Evolutionary conservation across 2,113 vertebrate genomes (phyloP).

Genomic region (Atlantisia rogersi): DNA sequence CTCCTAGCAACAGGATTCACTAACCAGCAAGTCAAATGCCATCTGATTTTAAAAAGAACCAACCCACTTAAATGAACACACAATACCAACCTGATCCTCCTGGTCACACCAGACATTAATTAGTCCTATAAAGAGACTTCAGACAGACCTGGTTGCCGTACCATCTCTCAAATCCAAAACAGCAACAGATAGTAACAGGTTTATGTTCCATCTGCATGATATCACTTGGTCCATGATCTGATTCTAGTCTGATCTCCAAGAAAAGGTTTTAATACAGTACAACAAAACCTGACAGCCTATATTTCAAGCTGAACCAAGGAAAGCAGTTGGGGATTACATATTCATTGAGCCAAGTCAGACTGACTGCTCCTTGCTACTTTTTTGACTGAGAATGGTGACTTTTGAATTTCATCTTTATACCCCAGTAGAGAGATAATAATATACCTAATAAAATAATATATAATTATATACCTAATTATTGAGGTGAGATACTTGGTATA

Average conservation of each 20-base stretch:
- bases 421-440: neutral
- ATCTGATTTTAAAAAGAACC: neutral
- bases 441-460: no score
- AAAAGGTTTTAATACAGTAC: neutral
- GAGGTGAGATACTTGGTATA: neutral
- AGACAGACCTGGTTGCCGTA: neutral
- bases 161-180: neutral
- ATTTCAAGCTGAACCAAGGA: neutral
- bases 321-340: neutral
- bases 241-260: neutral
- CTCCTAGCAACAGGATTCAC: neutral
- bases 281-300: neutral
- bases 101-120: neutral
- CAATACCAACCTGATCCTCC: neutral
- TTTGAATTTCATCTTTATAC: neutral
- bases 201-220: rapidly evolving
- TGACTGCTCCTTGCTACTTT: neutral
- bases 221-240: neutral
- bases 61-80: neutral
- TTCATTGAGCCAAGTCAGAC: neutral
- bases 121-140: neutral
- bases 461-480: neutral
- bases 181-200: neutral
- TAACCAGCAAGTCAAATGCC: neutral
- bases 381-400: neutral